Evolutionary conservation across 1,140 invertebrate genomes (phyloP).

Genomic region (Philopotamus ludificatus): DNA sequence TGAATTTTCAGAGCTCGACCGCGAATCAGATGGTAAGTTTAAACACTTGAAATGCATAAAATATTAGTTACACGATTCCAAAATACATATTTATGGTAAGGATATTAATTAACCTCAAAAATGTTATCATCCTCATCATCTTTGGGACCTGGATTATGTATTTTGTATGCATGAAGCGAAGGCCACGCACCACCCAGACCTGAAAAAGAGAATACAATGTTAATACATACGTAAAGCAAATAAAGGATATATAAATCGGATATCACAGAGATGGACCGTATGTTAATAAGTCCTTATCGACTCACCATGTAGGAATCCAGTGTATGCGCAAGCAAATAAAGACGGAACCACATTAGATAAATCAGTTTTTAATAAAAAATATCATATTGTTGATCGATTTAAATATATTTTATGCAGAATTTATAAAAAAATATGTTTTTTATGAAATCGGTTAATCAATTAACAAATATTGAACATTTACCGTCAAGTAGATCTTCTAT

Average conservation of each 20-base stretch:
- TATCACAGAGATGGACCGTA: not conserved
- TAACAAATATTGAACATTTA: constrained; percentile 53
- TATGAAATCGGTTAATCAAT: not conserved
- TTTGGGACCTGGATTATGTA: constrained; percentile 48
- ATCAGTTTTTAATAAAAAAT: constrained; percentile 48
- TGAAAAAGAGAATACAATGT: constrained; percentile 42
- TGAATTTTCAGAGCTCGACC: constrained; percentile 51
- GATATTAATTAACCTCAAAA: constrained; percentile 55
- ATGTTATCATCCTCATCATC: constrained; percentile 54
- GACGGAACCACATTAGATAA: constrained; percentile 62
- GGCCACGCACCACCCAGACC: constrained; percentile 60
- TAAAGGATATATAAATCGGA: no score
- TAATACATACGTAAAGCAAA: not conserved
- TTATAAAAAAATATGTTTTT: not conserved
- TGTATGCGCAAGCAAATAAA: constrained; percentile 60
- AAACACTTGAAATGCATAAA: constrained; percentile 46
- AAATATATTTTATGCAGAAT: not conserved
- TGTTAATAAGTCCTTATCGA: constrained; percentile 35
- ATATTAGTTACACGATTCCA: no score
- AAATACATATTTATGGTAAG: no score
- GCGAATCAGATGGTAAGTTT: constrained; percentile 50
- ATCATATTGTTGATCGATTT: not conserved
- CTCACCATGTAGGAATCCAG: constrained; percentile 63
- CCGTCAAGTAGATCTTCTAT: constrained; percentile 90
- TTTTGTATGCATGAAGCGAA: constrained; percentile 51